Base-by-base conservation (phyloP, 2,797 vertebrate species). In the Trachops cirrhosus region DNA sequence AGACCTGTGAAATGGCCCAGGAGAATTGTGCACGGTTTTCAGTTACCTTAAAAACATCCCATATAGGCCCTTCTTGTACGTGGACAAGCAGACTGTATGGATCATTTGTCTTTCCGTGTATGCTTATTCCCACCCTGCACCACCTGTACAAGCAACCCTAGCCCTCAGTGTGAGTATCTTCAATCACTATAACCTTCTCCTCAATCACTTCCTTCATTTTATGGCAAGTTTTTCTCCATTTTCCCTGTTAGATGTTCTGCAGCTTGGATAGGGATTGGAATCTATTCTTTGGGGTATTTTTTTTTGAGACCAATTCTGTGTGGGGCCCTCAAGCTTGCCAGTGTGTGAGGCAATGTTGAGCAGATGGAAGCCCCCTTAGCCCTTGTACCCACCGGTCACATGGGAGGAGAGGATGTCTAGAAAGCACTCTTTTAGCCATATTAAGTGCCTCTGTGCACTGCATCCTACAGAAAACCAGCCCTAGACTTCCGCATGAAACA, bases 11-110 rank as follows among this genome's bases (percentile, higher is more conserved):
- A 94, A 59, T 67, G 14, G 64, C 92, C 90, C 96, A 24, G 21
- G 96, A 64, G 96, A 57, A 34, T 37, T 88, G 94, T 54, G 90
- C 89, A 41, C 0, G 96, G 97, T 96, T 92, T 97, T 93, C 87
- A 22, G 90, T 97, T 97, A 96, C 96, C 97, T 93, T 96, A 21
- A 46, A 96, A 97, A 92, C 96, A 96, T 68, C 74, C 85, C 82
- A 0, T 26, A 19, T 71, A 82, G 92, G 85, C 94, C 89, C 79
- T 92, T 70, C 88, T 77, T 26, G 93, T 92, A 24, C 39, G 1
- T 18, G 77, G 91, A 96, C 94, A 70, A 83, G 90, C 93, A 75
- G 97, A 79, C 96, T 90, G 80, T 84, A 94, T 34, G 95, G 96
- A 15, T 87, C 89, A 62, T 97, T 98, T 89, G 90, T 92, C 96